phyloP scores from a whole-genome alignment of 2,797 vertebrate species.

The Acrossocheilus fasciatus region DNA sequence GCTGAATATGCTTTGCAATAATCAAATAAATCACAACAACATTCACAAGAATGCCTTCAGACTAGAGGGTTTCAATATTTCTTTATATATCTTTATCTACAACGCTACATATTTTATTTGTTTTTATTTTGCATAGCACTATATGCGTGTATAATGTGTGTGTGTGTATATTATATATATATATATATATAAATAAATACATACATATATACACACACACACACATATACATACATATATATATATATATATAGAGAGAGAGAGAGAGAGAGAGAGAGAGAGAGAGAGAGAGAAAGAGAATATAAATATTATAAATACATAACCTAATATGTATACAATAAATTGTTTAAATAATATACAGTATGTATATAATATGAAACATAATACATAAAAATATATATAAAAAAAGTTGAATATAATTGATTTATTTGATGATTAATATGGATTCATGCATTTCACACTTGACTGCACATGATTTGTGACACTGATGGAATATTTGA shows the following conservation, averaged over 20 bases:
- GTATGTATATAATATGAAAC: neutral
- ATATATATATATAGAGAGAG: no score
- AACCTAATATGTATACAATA: no score
- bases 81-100: neutral
- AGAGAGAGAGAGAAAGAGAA: no score
- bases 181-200: neutral
- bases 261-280: no score
- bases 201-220: no score
- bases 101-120: neutral
- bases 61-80: neutral
- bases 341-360: no score
- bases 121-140: neutral
- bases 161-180: no score
- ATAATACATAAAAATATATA: neutral
- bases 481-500: neutral
- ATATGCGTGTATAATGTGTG: neutral
- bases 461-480: neutral
- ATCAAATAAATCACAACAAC: constrained; percentile 25
- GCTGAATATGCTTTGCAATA: constrained; percentile 28
- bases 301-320: neutral
- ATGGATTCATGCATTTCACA: neutral
- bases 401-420: neutral
- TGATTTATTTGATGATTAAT: neutral
- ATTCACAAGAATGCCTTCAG: constrained; percentile 11
- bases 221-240: no score